phyloP scores from a whole-genome alignment of 2,113 vertebrate genomes.

The Aldabrachelys gigantea region DNA sequence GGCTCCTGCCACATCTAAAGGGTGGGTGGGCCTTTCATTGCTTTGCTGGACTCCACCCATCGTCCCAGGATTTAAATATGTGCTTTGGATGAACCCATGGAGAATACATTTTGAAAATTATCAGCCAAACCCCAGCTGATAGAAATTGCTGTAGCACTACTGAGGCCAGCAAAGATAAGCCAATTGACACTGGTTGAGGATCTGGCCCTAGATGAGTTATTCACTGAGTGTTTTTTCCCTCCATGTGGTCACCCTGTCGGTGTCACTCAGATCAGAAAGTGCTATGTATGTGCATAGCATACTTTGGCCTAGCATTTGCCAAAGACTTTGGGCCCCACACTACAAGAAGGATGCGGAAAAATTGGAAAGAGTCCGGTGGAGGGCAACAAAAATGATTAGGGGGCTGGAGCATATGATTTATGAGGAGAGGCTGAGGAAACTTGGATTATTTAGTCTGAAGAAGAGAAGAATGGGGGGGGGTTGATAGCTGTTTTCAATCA shows the following conservation, averaged over 20 bases:
- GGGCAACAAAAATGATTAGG: no score
- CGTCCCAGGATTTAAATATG: neutral
- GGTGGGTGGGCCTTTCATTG: neutral
- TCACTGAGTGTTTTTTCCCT: neutral
- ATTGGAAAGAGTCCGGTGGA: no score
- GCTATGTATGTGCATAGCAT: neutral
- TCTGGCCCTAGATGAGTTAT: neutral
- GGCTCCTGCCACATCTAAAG: neutral
- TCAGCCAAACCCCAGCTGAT: neutral
- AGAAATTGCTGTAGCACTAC: neutral
- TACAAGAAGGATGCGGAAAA: no score
- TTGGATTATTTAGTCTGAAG: no score
- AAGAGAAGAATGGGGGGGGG: no score
- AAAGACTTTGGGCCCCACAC: neutral
- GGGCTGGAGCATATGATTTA: no score
- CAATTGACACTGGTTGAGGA: neutral
- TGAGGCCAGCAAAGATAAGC: neutral
- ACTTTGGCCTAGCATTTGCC: neutral
- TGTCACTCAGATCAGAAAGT: conserved; percentile 32
- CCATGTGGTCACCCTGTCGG: neutral
- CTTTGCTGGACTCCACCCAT: neutral
- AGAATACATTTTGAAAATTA: neutral
- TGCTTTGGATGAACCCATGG: neutral
- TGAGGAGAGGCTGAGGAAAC: no score
- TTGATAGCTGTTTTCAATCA: no score